phyloP scores from a whole-genome alignment of 2,113 vertebrate genomes.

The Chaetura pelagica region DNA sequence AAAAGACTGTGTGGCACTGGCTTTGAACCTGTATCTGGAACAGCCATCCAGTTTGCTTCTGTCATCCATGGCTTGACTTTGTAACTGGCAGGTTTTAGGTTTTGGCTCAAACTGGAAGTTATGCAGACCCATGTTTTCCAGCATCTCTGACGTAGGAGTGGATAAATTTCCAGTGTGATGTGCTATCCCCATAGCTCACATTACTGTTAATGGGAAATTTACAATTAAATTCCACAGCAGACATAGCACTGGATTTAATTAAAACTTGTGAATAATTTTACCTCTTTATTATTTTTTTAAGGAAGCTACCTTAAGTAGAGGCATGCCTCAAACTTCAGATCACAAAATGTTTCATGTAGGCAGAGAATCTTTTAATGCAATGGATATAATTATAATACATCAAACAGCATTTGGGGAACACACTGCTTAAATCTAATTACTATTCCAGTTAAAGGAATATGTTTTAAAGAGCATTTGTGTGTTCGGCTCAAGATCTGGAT shows the following conservation, averaged over 20 bases:
- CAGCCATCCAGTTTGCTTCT: background rate
- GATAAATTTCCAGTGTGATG: background rate
- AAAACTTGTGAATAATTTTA: background rate
- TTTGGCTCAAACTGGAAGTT: background rate
- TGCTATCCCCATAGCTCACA: background rate
- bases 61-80: background rate
- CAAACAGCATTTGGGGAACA: background rate
- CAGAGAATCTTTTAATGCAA: background rate
- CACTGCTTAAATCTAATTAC: background rate
- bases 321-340: background rate
- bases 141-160: background rate
- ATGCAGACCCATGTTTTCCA: fast-evolving
- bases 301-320: background rate
- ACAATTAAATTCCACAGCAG: background rate
- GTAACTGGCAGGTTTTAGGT: background rate
- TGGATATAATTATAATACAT: background rate
- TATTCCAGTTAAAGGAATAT: background rate
- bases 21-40: background rate
- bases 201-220: background rate
- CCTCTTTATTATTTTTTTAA: background rate
- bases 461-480: conserved; percentile 3
- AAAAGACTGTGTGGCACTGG: background rate
- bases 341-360: background rate
- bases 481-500: background rate
- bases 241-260: background rate